Evolutionary conservation across 2,888 invertebrate genomes (phyloP), one percentile per base, ranked within the genome.

Genomic region (Leucophora obtusa): DNA sequence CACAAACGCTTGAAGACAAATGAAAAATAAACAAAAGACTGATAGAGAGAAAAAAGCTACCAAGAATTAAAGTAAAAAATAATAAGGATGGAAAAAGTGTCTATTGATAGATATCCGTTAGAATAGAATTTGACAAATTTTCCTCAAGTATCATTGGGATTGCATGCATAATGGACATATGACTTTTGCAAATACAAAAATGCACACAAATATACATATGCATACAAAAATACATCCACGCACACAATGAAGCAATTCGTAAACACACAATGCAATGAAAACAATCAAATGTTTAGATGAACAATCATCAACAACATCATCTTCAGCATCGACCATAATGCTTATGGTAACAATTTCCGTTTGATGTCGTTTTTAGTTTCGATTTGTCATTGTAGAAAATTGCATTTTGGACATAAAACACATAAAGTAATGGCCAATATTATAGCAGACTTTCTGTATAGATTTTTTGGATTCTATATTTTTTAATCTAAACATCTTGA

Each of bases 121-220:
- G 66, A 63, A 43, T 59, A 59, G 51, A 74, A 77, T 77, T 77
- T 77, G 77, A 77, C 77, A 81, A 81, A 81, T 74, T 77, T 81
- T 77, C 60, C 73, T 70, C 69, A 73, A 74, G 73, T 77, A 74
- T 81, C 77, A 73, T 77, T 77, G 33, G 76, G 21, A 81, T 70
- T 65, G 81, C 77, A 81, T 81, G 77, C 70, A 81, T 77, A 81
- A 77, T 81, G 76, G 76, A 81, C 81, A 77, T 77, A 81, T 76
- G 76, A 77, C 15, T 81, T 77, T 73, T 77, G 72, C 73, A 81
- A 81, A 77, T 70, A 77, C 59, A 77, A 73, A 38, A 18, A 68
- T 51, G 51, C 15, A 17, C n/a, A 65, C 33, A 33, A 33, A 54
- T 24, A 47, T 18, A 8, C 1, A 70, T 14, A 18, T 11, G 33